A percentile compares a stretch with the other conserved stretches of the same genome.
phyloP scores from a whole-genome alignment of 2,888 invertebrate genomes.

The Metellina segmentata region DNA sequence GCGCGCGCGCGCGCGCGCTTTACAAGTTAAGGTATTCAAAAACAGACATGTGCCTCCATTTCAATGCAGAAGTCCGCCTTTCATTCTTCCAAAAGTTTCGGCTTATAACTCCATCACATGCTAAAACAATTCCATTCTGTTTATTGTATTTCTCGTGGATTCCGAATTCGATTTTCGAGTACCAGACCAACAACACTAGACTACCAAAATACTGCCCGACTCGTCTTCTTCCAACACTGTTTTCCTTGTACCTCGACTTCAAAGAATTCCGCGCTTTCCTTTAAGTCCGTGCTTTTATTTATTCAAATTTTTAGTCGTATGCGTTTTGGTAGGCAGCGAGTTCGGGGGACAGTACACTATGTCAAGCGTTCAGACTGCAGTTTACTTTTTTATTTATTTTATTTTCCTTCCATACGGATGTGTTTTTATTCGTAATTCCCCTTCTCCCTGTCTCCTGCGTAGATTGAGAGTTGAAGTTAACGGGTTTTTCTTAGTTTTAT shows the following conservation, averaged over 20 bases:
- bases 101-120: not conserved
- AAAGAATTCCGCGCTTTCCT: not conserved
- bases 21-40: too few species aligned
- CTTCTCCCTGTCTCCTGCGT: not conserved
- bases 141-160: not conserved
- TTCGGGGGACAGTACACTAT: conserved; percentile 31
- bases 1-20: too few species aligned
- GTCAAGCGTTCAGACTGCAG: conserved; percentile 11
- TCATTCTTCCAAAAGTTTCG: not conserved
- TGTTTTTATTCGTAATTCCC: not conserved
- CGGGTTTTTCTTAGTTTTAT: conserved; percentile 32
- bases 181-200: not conserved
- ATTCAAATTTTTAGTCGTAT: conserved; percentile 41
- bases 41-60: too few species aligned
- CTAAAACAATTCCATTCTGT: not conserved
- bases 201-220: not conserved
- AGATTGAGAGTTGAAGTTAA: conserved; percentile 39
- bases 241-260: conserved; percentile 9
- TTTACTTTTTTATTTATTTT: not conserved
- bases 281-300: conserved; percentile 21
- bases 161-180: not conserved
- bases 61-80: not conserved
- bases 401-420: not conserved
- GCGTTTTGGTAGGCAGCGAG: not conserved
- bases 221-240: not conserved